Percentiles rank a stretch among this genome's conserved stretches.
Conservation (phyloP, 2,113 vertebrate genomes). For the Malurus alboscapulatus region DNA sequence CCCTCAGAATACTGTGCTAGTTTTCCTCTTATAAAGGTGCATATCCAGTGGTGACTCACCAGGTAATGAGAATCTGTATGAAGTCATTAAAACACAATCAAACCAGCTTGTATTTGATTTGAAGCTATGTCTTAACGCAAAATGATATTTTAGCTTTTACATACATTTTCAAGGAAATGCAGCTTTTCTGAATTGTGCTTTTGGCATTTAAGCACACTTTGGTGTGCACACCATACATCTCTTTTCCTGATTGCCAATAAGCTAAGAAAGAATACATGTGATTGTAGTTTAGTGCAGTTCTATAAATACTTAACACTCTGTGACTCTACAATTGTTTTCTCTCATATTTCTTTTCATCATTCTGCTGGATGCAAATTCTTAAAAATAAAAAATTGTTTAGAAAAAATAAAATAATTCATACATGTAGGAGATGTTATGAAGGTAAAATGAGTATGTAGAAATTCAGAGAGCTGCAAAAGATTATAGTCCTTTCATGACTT, state of each 20-base stretch:
- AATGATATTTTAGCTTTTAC: not conserved
- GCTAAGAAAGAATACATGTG: not conserved
- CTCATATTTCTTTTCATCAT: not conserved
- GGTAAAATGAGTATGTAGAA: not conserved
- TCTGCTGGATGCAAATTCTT: not conserved
- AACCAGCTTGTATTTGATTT: not conserved
- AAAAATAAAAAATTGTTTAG: not conserved
- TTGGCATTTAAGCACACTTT: not conserved
- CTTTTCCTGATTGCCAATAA: not conserved
- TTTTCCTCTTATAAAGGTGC: not conserved
- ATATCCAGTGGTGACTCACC: not conserved
- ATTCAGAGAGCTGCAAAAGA: not conserved
- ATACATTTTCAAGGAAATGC: rapidly evolving
- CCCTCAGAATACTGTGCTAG: not conserved
- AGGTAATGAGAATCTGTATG: not conserved
- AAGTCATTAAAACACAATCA: not conserved
- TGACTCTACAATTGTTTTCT: not conserved
- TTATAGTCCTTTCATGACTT: not conserved
- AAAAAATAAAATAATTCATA: not conserved
- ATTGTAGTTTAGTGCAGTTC: not conserved
- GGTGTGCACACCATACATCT: not conserved
- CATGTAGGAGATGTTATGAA: not conserved
- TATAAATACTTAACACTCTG: not conserved
- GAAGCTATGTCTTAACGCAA: not conserved
- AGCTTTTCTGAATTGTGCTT: not conserved